A percentile compares a stretch with the other conserved stretches of the same genome.
Conservation (phyloP, 2,113 vertebrate species). For the Dissostichus mawsoni region DNA sequence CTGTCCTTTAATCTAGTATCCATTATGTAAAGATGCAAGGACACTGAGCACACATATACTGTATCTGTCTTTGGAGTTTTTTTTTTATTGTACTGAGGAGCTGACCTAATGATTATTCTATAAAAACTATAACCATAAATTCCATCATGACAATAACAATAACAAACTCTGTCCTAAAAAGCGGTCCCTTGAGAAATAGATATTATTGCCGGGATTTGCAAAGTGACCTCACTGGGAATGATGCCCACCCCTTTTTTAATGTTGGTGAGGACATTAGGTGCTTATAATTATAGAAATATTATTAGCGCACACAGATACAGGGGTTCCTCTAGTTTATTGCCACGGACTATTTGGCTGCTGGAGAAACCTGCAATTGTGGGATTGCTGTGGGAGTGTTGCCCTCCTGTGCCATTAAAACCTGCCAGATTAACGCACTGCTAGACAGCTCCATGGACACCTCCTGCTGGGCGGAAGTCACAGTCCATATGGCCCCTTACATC, state of each 20-base stretch:
- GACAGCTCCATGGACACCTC: slow-evolving; percentile 58
- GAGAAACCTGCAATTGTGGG: slow-evolving; percentile 49
- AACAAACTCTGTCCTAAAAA: slow-evolving; percentile 24
- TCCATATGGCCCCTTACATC: slow-evolving; percentile 46
- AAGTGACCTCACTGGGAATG: slow-evolving; percentile 19
- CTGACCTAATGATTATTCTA: slow-evolving; percentile 27
- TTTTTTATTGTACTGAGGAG: slow-evolving; percentile 14
- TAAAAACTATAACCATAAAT: slow-evolving; percentile 21
- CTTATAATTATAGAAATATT: slow-evolving; percentile 15
- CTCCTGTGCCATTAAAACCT: slow-evolving; percentile 73
- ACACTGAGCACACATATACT: neutral
- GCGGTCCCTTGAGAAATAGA: neutral
- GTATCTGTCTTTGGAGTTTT: neutral
- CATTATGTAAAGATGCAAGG: slow-evolving; percentile 1
- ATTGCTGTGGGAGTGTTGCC: slow-evolving; percentile 56
- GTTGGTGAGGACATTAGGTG: neutral
- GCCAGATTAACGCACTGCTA: slow-evolving; percentile 67
- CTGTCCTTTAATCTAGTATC: slow-evolving; percentile 6
- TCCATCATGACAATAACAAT: slow-evolving; percentile 17
- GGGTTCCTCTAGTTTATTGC: slow-evolving; percentile 23
- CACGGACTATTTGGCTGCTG: slow-evolving; percentile 61
- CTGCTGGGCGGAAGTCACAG: slow-evolving; percentile 57
- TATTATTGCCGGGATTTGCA: slow-evolving; percentile 15
- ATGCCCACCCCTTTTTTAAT: neutral
- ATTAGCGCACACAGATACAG: slow-evolving; percentile 18